Evolutionary conservation across 2,113 vertebrate genomes (phyloP).

Genomic region (Tragelaphus strepsiceros): DNA sequence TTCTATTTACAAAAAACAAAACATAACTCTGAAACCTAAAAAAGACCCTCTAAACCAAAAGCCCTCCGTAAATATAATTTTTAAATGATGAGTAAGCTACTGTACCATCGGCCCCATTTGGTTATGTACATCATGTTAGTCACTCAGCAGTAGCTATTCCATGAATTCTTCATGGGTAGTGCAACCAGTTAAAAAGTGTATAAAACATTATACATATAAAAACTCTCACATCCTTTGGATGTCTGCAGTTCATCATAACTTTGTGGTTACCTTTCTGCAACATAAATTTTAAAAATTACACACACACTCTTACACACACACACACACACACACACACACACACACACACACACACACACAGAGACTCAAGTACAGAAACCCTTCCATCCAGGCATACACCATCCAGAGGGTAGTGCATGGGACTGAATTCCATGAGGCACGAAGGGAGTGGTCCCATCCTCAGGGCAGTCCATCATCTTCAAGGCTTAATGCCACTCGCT

Average conservation of each 20-base stretch:
- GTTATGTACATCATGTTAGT: conserved; percentile 82
- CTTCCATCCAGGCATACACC: conserved; percentile 55
- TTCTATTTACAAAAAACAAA: conserved; percentile 81
- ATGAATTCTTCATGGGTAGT: conserved; percentile 83
- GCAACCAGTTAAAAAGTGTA: conserved; percentile 88
- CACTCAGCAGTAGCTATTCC: conserved; percentile 79
- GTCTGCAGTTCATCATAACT: conserved; percentile 87
- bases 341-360: background rate
- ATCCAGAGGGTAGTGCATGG: conserved; percentile 67
- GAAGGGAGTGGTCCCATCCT: conserved; percentile 77
- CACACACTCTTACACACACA: background rate
- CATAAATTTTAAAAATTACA: conserved; percentile 78
- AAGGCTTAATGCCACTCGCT: conserved; percentile 96
- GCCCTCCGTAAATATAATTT: conserved; percentile 83
- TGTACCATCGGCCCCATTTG: conserved; percentile 73
- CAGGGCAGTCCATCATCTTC: conserved; percentile 97
- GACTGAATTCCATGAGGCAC: conserved; percentile 41
- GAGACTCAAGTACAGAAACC: conserved; percentile 53
- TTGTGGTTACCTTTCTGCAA: conserved; percentile 88
- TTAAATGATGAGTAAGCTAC: conserved; percentile 80
- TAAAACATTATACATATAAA: conserved; percentile 91
- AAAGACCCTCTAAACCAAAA: conserved; percentile 48
- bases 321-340: conserved; percentile 9
- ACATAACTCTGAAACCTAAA: conserved; percentile 51
- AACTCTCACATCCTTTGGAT: conserved; percentile 90